Evolutionary conservation across 23 tunicate genomes (phyloP), one percentile per base, ranked within the genome.

Genomic region (Diplosoma virens): DNA sequence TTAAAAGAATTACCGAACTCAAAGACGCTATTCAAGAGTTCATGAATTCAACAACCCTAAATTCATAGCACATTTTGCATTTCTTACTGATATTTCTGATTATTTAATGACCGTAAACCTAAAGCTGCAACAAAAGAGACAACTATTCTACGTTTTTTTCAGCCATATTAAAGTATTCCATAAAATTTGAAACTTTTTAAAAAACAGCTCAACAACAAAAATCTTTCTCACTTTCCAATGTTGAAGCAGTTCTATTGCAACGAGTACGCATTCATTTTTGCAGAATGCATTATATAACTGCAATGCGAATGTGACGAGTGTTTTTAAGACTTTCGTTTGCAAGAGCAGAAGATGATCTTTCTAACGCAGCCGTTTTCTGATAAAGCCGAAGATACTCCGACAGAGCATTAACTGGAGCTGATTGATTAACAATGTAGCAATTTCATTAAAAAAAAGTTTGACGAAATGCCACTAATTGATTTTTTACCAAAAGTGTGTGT

Each of bases 371-470:
- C 22, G 25, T n/a, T 56, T 21, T 56, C 64, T 9, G 64, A 5
- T 56, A 23, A 56, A 56, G 25, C 25, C 25, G 16, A n/a, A 56
- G 25, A 56, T 56, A 23, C 64, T 23, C 64, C 22, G 22, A 56
- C 18, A 56, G 64, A 56, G 64, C 64, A 11, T 56, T 21, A 56
- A 56, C 18, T 9, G 64, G 64, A 56, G 64, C 64, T 56, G 64
- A 56, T 56, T 56, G 64, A 56, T 56, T 56, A 56, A n/a, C 22
- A 56, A 56, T 18, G 25, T 21, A 21, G 20, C 64, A 23, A 56
- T n/a, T 56, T 56, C 14, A 41, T 41, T 41, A 41, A 41, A 41
- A 41, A 14, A 41, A 41, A 41, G 50, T 41, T 41, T 14, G 14
- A 41, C 50, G 11, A 41, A 41, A 41, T 14, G 14, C 50, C 50